Conservation (phyloP, 2,888 invertebrate genomes). For the Drosophila aldrichi region DNA sequence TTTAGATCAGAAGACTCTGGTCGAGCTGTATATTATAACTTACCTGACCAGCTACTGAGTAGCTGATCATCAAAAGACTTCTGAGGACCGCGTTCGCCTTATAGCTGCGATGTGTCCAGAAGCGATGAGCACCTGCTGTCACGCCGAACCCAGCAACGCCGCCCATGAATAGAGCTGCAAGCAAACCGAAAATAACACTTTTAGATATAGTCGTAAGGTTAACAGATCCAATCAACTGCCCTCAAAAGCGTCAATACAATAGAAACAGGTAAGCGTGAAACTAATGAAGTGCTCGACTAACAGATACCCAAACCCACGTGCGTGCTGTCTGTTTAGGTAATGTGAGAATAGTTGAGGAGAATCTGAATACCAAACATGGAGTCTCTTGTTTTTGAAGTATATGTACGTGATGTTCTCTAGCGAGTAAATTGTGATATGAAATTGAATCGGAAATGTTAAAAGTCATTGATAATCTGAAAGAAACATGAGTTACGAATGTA, state of each 20-base stretch:
- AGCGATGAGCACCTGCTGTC: conserved; percentile 89
- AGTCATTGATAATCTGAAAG: background rate
- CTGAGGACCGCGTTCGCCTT: conserved; percentile 88
- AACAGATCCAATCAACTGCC: conserved; percentile 5
- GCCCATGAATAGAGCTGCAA: conserved; percentile 87
- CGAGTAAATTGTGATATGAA: background rate
- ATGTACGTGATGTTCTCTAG: background rate
- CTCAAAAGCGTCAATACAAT: conserved; percentile 1
- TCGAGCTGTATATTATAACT: conserved; percentile 35
- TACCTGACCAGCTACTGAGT: conserved; percentile 89
- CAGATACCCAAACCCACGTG: background rate
- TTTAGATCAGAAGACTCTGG: background rate
- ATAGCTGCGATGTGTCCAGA: conserved; percentile 89
- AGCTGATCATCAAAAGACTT: conserved; percentile 87
- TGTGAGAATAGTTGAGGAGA: background rate
- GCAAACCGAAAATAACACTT: conserved; percentile 12
- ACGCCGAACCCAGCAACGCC: conserved; percentile 88
- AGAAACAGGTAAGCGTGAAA: background rate
- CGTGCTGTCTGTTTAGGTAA: background rate
- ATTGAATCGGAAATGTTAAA: background rate
- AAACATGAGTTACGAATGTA: background rate
- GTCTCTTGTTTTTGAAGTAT: background rate
- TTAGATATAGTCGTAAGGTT: conserved; percentile 5
- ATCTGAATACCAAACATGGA: background rate
- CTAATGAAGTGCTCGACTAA: background rate